Percentiles rank a stretch among this genome's conserved stretches.
Conservation (phyloP, 2,797 vertebrate species). For the Sebastes elongatus region DNA sequence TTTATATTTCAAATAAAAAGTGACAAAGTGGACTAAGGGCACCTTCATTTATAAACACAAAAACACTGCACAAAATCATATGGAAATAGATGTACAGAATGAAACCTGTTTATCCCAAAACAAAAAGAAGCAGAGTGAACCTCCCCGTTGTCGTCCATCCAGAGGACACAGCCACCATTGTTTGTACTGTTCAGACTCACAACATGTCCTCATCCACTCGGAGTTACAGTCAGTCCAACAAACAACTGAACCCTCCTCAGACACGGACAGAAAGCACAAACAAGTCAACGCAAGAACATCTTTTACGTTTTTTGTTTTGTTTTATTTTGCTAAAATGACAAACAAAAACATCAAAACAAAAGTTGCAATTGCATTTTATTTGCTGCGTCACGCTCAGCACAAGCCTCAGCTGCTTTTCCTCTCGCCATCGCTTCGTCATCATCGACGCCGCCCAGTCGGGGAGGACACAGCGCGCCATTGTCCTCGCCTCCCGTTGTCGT, state of each 20-base stretch:
- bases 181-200: conserved; percentile 33
- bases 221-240: neutral
- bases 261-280: neutral
- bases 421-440: conserved; percentile 64
- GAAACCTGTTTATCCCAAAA: neutral
- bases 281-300: neutral
- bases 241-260: neutral
- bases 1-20: neutral
- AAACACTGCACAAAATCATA: neutral
- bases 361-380: neutral
- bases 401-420: conserved; percentile 42
- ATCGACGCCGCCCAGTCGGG: conserved; percentile 23
- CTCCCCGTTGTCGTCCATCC: neutral
- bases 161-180: conserved; percentile 42
- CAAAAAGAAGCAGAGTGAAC: neutral
- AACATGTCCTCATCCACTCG: neutral
- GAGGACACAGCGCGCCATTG: conserved; percentile 76
- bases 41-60: neutral
- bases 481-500: conserved; percentile 56
- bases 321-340: neutral
- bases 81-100: neutral
- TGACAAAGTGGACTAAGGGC: neutral
- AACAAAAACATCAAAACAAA: neutral
- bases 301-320: neutral
- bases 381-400: conserved; percentile 43